These are phyloP conservation scores for Dryomyza anilis DNA, from an alignment of 2,888 invertebrate species.

Conservation along the genomic window DNA sequence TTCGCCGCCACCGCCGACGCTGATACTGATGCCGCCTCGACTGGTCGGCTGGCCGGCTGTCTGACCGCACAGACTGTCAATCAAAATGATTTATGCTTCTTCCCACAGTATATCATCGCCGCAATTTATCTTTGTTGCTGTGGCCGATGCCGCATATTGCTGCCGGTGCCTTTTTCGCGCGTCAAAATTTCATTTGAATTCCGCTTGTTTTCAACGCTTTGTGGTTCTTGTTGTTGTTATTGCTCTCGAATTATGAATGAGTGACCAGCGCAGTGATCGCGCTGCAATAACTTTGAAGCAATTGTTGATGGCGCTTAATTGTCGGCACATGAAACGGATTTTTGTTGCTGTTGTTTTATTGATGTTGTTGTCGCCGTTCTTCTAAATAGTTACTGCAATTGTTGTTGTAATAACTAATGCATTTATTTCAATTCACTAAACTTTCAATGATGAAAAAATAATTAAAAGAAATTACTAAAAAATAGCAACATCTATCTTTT, in stretches of 20 bases:
- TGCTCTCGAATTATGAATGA: constrained; percentile 12
- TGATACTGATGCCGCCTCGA: background rate
- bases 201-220: background rate
- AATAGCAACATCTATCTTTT: no score
- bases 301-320: constrained; percentile 22
- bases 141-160: constrained; percentile 4
- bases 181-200: constrained; percentile 18
- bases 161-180: constrained; percentile 6
- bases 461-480: no score
- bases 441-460: no score
- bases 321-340: constrained; percentile 23
- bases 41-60: background rate
- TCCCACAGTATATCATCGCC: constrained; percentile 57
- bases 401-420: constrained; percentile 2
- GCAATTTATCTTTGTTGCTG: constrained; percentile 53
- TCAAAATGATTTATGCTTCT: constrained; percentile 61
- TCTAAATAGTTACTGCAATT: background rate
- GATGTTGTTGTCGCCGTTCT: background rate
- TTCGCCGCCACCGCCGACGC: background rate
- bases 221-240: constrained; percentile 2
- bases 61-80: constrained; percentile 50
- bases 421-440: no score
- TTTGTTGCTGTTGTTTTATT: background rate
- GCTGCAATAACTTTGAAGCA: background rate
- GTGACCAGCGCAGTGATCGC: background rate